Evolutionary conservation across 2,113 vertebrate species (phyloP).

Genomic region (Emberiza fucata): DNA sequence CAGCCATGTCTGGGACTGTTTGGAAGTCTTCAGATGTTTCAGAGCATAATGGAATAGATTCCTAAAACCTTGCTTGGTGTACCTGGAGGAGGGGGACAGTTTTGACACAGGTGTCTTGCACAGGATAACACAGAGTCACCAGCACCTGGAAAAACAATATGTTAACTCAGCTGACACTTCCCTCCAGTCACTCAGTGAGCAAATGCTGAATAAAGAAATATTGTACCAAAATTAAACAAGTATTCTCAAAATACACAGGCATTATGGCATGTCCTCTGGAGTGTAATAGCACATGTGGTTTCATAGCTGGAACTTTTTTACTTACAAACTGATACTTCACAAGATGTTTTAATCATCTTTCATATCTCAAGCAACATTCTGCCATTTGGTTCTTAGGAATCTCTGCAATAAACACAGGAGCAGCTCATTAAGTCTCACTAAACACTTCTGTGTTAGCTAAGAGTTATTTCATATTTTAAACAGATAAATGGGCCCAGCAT

Average conservation of each 20-base stretch:
- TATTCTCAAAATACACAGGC: background rate
- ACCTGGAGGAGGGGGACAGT: background rate
- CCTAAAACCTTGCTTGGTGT: background rate
- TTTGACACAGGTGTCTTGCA: background rate
- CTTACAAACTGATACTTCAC: background rate
- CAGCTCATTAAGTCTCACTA: constrained; percentile 43
- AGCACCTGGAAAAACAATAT: background rate
- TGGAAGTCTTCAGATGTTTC: background rate
- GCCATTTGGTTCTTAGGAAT: background rate
- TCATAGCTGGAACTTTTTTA: background rate
- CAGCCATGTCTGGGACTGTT: background rate
- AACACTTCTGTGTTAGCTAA: background rate
- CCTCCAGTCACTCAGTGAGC: background rate
- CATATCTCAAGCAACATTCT: background rate
- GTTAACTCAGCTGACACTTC: background rate
- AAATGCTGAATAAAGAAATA: background rate
- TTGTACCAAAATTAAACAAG: background rate
- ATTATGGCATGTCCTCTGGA: background rate
- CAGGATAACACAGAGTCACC: background rate
- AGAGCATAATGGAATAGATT: background rate
- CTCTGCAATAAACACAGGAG: constrained; percentile 18
- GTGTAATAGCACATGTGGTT: background rate
- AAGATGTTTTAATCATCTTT: constrained; percentile 21
- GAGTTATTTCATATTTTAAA: constrained; percentile 18
- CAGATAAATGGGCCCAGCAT: background rate